Conservation (phyloP, 2,797 vertebrate species). For the Rallus crepitans region DNA sequence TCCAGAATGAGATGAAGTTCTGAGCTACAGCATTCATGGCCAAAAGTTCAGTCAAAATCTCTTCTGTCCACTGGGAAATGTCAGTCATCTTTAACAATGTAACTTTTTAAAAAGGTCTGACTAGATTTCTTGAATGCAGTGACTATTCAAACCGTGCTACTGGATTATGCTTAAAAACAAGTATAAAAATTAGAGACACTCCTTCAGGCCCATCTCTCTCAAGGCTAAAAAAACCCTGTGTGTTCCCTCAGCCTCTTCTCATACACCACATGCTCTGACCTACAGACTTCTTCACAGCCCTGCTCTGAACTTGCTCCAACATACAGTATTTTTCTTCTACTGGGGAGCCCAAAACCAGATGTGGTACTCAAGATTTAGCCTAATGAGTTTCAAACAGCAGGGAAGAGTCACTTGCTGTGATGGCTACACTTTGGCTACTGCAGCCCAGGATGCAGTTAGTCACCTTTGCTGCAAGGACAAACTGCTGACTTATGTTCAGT, state of each 20-base stretch:
- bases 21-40: constrained; percentile 28
- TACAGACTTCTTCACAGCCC: neutral
- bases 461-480: neutral
- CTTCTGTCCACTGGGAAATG: constrained; percentile 31
- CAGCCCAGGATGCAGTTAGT: neutral
- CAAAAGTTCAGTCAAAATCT: constrained; percentile 61
- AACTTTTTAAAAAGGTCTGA: constrained; percentile 31
- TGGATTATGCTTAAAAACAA: neutral
- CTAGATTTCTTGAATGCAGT: constrained; percentile 31
- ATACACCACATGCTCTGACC: too few relatives aligned
- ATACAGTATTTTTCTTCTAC: neutral
- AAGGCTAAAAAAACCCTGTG: neutral
- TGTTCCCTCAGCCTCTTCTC: neutral
- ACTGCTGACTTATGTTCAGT: neutral
- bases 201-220: neutral
- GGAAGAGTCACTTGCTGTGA: neutral
- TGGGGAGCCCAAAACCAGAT: neutral
- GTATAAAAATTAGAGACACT: neutral
- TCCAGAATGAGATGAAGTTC: constrained; percentile 37
- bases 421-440: neutral
- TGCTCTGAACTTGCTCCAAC: neutral
- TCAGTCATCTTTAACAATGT: neutral
- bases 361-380: neutral
- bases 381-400: neutral
- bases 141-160: constrained; percentile 11